Conservation (phyloP, 1,140 invertebrate genomes). For the Leptonema lineaticorne region DNA sequence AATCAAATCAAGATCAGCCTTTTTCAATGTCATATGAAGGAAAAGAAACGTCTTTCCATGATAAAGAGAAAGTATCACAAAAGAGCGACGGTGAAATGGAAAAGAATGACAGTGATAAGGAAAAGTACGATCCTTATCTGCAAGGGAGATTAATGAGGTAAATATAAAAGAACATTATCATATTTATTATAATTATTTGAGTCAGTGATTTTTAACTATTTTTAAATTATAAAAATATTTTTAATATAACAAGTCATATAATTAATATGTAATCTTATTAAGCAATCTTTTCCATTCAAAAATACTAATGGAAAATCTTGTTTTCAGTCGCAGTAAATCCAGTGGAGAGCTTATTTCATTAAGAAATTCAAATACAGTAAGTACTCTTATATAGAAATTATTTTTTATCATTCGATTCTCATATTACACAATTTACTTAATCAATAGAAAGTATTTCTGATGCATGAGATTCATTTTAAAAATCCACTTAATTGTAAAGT, state of each 20-base stretch:
- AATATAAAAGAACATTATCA: neutral
- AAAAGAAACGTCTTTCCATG: neutral
- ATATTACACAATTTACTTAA: neutral
- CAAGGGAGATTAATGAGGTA: conserved; percentile 35
- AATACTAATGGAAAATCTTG: no score
- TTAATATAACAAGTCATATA: no score
- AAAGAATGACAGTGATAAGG: conserved; percentile 29
- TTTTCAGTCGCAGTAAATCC: conserved; percentile 50
- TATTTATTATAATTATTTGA: neutral
- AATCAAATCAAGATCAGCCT: conserved; percentile 46
- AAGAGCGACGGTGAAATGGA: conserved; percentile 38
- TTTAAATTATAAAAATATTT: no score
- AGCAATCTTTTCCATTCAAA: no score
- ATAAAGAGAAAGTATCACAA: conserved; percentile 17
- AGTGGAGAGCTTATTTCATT: conserved; percentile 51
- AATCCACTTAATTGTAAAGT: no score
- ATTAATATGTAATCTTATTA: no score
- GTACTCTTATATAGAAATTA: no score
- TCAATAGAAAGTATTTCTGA: no score
- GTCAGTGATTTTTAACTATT: no score
- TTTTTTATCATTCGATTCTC: neutral
- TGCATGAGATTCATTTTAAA: no score
- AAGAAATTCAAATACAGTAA: conserved; percentile 45
- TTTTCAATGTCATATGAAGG: conserved; percentile 25
- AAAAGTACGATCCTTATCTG: conserved; percentile 23